Evolutionary conservation across 1,140 invertebrate genomes (phyloP), one percentile per base, ranked within the genome.

Genomic region (Galleria mellonella): DNA sequence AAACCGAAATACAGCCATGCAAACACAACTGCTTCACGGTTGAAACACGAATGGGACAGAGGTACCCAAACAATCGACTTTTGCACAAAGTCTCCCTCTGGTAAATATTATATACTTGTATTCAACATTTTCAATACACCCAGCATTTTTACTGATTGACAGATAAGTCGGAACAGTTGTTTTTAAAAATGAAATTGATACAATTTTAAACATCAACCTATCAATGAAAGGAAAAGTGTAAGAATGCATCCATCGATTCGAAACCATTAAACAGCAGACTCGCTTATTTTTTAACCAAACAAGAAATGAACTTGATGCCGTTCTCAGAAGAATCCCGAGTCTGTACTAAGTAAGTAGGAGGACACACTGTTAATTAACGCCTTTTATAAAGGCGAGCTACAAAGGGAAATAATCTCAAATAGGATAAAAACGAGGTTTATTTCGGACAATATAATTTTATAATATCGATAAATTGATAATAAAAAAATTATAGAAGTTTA

Each of bases 331-430:
- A 61, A 65, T 64, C 60, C 66, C 66, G 61, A 71, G 62, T 51
- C 55, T 60, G 48, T 32, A 47, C 49, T 44, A 40, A 73, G 67
- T 57, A 66, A 70, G 76, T 56, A 60, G 65, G 62, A 74, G 65
- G 72, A 74, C 72, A 67, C 55, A 63, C 73, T 50, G 55, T 71
- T 77, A 58, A 76, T 83, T 83, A 77, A 67, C 72, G 60, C 72
- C 64, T 75, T 61, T 55, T 56, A 62, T 45, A 37, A 36, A 27
- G 31, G 9, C 9, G 23, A 17, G 28, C 7, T 8, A 1, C 36
- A 32, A 32, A 32, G 10, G 10, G 32, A 40, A 32, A 6, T 39
- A 10, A 37, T 37, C 35, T 9, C 15, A 37, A 37, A 17, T 23
- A 23, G 17, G 2, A 23, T 41, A 27, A 27, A 47, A 33, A 32